phyloP scores from a whole-genome alignment of 2,113 vertebrate species.

The Calcarius ornatus region DNA sequence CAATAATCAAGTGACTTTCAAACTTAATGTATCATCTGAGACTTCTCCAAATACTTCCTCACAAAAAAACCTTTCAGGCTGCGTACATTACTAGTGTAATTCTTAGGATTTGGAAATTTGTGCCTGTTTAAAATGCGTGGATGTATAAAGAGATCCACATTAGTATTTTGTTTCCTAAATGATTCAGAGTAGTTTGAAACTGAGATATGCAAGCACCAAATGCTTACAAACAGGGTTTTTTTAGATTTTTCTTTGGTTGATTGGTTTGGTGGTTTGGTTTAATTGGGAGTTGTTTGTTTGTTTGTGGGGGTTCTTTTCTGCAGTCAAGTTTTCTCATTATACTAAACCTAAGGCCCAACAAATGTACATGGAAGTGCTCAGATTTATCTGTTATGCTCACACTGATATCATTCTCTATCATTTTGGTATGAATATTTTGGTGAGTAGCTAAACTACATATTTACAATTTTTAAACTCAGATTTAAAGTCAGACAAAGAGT shows the following conservation, averaged over 20 bases:
- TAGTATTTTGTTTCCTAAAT: not conserved
- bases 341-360: not conserved
- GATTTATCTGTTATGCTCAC: not conserved
- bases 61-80: not conserved
- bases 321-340: not conserved
- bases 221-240: not conserved
- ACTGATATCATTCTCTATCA: not conserved
- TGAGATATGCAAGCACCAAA: not conserved
- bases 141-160: not conserved
- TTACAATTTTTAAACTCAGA: not conserved
- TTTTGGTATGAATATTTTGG: not conserved
- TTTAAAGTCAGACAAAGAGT: not conserved
- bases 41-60: not conserved
- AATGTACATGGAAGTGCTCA: not conserved
- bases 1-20: constrained; percentile 3
- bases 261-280: not conserved
- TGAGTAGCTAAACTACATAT: not conserved
- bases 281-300: not conserved
- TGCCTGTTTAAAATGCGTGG: not conserved
- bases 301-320: not conserved
- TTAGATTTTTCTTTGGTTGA: not conserved
- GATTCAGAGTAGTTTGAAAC: not conserved
- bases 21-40: not conserved
- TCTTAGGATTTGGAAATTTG: not conserved
- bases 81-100: not conserved